Conservation (phyloP, 2,888 invertebrate species). For the Scaptomyza tumidula region DNA sequence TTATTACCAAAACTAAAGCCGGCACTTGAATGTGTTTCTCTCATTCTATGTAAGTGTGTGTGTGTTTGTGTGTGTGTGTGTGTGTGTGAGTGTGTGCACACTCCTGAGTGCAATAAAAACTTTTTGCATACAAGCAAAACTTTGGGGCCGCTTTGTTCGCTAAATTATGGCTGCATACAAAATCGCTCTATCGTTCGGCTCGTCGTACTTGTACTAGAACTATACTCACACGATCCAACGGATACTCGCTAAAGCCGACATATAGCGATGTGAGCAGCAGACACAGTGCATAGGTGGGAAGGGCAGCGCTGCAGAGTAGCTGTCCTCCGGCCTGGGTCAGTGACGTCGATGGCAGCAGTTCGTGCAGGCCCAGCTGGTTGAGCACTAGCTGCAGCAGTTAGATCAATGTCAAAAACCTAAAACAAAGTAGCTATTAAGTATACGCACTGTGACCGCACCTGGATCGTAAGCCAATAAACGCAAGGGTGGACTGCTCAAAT, state of each 20-base stretch:
- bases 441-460: conserved; percentile 71
- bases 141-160: conserved; percentile 69
- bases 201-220: conserved; percentile 58
- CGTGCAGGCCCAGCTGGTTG: conserved; percentile 82
- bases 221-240: conserved; percentile 82
- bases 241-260: conserved; percentile 83
- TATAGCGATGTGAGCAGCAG: conserved; percentile 79
- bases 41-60: conserved; percentile 15
- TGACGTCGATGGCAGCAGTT: conserved; percentile 79
- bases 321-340: conserved; percentile 82
- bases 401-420: neutral
- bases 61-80: conserved; percentile 23
- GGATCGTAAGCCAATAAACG: conserved; percentile 70
- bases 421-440: conserved; percentile 27
- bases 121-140: conserved; percentile 68
- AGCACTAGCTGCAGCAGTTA: conserved; percentile 70
- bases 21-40: conserved; percentile 33
- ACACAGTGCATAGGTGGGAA: conserved; percentile 80
- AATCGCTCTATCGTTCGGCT: conserved; percentile 28
- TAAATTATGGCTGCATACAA: conserved; percentile 73
- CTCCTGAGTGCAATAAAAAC: conserved; percentile 80
- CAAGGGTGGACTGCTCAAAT: conserved; percentile 77
- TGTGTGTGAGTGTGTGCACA: conserved; percentile 29
- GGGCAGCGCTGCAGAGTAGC: conserved; percentile 75
- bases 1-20: conserved; percentile 73